Conservation (phyloP, 2,113 vertebrate genomes). For the Callithrix jacchus region DNA sequence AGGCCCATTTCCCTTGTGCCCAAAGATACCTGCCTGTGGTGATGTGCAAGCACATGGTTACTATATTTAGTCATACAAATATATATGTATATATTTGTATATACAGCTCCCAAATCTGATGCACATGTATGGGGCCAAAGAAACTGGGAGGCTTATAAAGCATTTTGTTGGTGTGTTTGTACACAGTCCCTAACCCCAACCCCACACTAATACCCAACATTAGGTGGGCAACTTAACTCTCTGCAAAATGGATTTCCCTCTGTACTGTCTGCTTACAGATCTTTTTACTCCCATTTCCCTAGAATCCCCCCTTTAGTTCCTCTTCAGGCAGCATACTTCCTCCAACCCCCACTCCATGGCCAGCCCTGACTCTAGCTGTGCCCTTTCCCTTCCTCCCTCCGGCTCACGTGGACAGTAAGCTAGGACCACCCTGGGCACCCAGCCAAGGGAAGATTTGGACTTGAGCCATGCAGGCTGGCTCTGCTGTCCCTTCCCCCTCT, state of each 20-base stretch:
- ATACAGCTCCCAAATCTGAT: too few relatives aligned
- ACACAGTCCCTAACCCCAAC: background rate
- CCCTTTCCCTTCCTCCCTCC: background rate
- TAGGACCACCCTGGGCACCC: constrained; percentile 61
- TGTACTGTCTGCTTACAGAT: background rate
- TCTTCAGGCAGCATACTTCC: background rate
- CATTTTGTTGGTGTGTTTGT: accelerated
- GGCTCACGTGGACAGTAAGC: constrained; percentile 2
- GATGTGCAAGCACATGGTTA: accelerated
- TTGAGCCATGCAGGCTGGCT: background rate
- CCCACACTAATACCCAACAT: background rate
- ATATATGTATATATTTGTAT: too few relatives aligned
- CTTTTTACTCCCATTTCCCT: background rate
- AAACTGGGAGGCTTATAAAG: background rate
- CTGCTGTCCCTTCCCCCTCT: background rate
- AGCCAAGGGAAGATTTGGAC: constrained; percentile 73
- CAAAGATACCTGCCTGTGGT: background rate
- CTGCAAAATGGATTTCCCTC: background rate
- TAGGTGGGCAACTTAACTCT: background rate
- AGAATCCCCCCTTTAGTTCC: background rate
- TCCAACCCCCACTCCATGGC: background rate
- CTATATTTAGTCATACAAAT: background rate
- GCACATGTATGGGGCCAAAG: background rate
- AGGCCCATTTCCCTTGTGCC: background rate
- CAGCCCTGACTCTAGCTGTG: background rate